Base-by-base conservation (phyloP, 2,888 invertebrate genomes). In the Desoria tigrina region DNA sequence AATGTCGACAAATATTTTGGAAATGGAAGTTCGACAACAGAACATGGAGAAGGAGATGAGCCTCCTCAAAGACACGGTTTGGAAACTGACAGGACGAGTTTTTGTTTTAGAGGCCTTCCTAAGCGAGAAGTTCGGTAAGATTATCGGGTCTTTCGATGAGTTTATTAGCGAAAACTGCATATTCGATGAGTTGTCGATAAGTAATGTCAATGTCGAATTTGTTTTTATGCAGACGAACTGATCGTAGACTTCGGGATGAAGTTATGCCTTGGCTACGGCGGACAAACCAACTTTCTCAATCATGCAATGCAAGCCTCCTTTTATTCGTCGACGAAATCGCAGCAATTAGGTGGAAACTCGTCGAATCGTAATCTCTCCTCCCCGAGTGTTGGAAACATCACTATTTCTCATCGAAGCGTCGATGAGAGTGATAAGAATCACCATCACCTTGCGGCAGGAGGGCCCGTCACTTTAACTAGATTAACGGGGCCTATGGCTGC, bases 111-210 rank as follows among this genome's bases (percentile, higher is more conserved):
- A 71, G 50, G 66, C 71, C 14, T 71, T 71, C 57, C 66, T 71
- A 39, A 68, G 66, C 39, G 71, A 71, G 62, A 71, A 71, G 61
- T 71, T 71, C 45, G 71, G 71, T 71, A 66, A 62, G 16, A 11
- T 27, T 39, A 39, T 3, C 26, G 9, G 2, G 18, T 28, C 18
- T 60, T 11, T 11, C 39, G 9, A 11, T 9, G 39, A 39, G 24
- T 49, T 49, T 49, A 14, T 49, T 49, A n/a, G n/a, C n/a, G n/a
- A n/a, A n/a, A n/a, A n/a, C n/a, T n/a, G n/a, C n/a, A n/a, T n/a
- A n/a, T 39, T 39, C 42, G 42, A 11, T 39, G 42, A n/a, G n/a
- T n/a, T n/a, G n/a, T n/a, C n/a, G n/a, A n/a, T n/a, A n/a, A n/a
- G n/a, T n/a, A n/a, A n/a, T n/a, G n/a, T n/a, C n/a, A n/a, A n/a